Conservation (phyloP, 2,113 vertebrate genomes). For the Bambusicola thoracicus region DNA sequence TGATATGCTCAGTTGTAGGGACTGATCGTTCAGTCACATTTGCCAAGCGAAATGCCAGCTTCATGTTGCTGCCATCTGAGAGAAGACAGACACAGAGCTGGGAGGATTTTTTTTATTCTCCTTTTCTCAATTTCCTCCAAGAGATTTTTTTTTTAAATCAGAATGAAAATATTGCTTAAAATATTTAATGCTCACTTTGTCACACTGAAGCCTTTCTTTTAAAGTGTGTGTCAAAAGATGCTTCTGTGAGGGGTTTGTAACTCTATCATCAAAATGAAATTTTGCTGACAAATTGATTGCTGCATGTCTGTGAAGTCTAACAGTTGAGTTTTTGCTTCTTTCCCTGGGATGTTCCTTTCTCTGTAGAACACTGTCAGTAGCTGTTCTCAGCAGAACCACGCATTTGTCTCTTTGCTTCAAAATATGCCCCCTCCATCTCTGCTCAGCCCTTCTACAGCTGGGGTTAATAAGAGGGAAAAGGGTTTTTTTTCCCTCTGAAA, state of each 20-base stretch:
- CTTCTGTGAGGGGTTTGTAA: background rate
- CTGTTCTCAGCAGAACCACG: background rate
- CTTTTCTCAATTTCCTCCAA: background rate
- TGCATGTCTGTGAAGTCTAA: background rate
- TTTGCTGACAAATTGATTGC: background rate
- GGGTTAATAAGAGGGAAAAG: background rate
- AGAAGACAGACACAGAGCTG: background rate
- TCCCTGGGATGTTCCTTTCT: background rate
- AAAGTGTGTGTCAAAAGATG: background rate
- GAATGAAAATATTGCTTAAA: background rate
- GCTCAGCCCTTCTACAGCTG: background rate
- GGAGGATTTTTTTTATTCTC: background rate
- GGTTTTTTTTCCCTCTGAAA: background rate
- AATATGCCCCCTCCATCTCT: fast-evolving
- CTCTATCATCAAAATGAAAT: background rate
- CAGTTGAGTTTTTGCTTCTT: background rate
- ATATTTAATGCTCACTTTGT: background rate
- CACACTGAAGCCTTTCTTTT: background rate
- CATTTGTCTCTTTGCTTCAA: background rate
- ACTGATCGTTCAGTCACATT: background rate
- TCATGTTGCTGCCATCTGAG: background rate
- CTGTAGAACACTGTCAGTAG: background rate
- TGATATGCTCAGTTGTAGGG: background rate
- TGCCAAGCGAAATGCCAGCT: background rate
- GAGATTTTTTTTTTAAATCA: background rate